Base-by-base conservation (phyloP, 2,113 vertebrate species). In the Actenoides lindsayi region DNA sequence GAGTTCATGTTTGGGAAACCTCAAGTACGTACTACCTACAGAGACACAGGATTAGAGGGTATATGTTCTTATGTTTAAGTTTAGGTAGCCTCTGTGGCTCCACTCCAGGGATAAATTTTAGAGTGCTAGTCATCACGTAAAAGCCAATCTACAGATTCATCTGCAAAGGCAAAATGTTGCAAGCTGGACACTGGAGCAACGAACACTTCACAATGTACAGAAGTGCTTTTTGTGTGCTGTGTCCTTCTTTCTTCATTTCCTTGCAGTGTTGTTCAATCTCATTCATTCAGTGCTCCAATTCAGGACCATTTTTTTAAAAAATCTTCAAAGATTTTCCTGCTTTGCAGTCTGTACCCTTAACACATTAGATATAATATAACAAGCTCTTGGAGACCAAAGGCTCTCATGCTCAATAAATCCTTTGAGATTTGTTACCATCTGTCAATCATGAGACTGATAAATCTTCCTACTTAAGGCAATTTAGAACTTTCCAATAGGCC, bases 401-500 rank as follows among this genome's bases (percentile, higher is more conserved):
- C 20, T 80, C 23, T 92, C 67, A 64, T 78, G 44, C 13, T 91
- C 37, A 69, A 67, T 73, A 92, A 83, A 92, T 94, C 87, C 46
- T 94, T 67, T 83, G 64, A 85, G 70, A 57, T 68, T 84, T 87
- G 7, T 83, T 97, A 94, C 23, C 39, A 51, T 28, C 48, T 64
- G 65, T 75, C 95, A 95, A 20, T 97, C 93, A 95, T 59, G 64
- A 93, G 41, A 33, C 50, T 70, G 85, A 83, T 89, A 91, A 92
- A 91, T 95, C 80, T 87, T 86, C 62, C 62, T 79, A 85, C 88
- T 97, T 90, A 97, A 90, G 79, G 57, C 50, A 87, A 50, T 88
- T 94, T 88, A 87, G 91, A 97, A 92, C 91, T 93, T 96, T 96
- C 95, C 56, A 89, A 33, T 59, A 85, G 63, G 65, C 19, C 59